A percentile compares a stretch with the other conserved stretches of the same genome.
phyloP scores from a whole-genome alignment of 2,888 invertebrate genomes.

The Dryococelus australis region DNA sequence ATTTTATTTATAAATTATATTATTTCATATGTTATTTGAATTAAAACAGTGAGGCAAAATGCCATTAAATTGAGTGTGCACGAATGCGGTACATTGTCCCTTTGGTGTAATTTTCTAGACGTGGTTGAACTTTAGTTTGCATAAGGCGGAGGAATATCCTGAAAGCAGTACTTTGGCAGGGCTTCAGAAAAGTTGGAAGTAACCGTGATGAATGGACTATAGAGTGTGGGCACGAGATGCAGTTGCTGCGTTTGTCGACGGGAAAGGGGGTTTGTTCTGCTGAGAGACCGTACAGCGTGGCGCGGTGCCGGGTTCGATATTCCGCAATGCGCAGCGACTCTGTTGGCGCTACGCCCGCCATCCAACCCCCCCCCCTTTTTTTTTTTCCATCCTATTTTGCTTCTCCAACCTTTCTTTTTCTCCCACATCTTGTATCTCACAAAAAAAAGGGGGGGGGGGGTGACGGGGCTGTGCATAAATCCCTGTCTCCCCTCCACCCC shows the following conservation, averaged over 20 bases:
- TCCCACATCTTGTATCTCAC: neutral
- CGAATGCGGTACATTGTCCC: too few species aligned
- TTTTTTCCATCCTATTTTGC: neutral
- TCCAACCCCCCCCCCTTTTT: neutral
- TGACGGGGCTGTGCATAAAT: neutral
- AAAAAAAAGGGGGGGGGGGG: neutral
- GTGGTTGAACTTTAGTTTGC: too few species aligned
- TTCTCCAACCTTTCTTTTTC: neutral
- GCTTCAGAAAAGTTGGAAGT: too few species aligned
- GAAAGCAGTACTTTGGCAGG: too few species aligned
- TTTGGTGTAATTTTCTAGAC: too few species aligned
- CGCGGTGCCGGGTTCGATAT: conserved; percentile 30
- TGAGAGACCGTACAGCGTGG: neutral
- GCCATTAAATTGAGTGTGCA: too few species aligned
- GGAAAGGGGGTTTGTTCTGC: neutral
- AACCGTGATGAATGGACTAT: too few species aligned
- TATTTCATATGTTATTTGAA: too few species aligned
- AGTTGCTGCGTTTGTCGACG: neutral
- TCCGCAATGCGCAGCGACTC: conserved; percentile 20
- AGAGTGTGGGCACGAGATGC: neutral
- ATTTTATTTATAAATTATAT: too few species aligned
- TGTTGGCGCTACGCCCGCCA: neutral
- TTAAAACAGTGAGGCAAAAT: too few species aligned
- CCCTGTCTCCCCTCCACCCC: neutral
- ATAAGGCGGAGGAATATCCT: too few species aligned